A percentile compares a stretch with the other conserved stretches of the same genome.
Conservation (phyloP, 2,888 invertebrate genomes). For the Drosophila kuntzei region DNA sequence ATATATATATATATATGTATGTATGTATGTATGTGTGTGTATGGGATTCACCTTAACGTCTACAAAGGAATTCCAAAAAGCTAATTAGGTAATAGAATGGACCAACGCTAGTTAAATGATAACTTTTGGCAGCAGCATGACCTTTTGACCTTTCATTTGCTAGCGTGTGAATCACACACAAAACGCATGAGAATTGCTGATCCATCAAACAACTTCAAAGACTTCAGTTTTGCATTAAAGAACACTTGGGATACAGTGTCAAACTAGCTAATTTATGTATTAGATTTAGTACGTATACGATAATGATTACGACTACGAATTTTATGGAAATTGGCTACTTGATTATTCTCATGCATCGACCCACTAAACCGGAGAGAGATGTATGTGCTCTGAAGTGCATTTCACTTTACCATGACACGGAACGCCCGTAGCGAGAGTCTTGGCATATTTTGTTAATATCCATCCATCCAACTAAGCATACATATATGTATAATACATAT, state of each 20-base stretch:
- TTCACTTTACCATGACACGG: conserved; percentile 52
- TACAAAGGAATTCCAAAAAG: conserved; percentile 45
- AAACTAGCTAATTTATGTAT: conserved; percentile 47
- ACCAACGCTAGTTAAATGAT: conserved; percentile 27
- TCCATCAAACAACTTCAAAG: conserved; percentile 54
- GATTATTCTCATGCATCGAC: conserved; percentile 4
- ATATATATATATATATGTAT: too few species aligned
- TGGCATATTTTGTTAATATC: conserved; percentile 41
- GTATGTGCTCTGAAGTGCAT: conserved; percentile 47
- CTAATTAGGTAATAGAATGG: conserved; percentile 54
- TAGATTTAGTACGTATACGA: conserved; percentile 17
- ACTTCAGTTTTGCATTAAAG: conserved; percentile 17
- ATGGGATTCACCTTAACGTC: conserved; percentile 24
- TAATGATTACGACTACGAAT: neutral
- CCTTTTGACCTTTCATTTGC: conserved; percentile 42
- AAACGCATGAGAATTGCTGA: conserved; percentile 36
- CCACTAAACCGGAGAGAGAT: neutral
- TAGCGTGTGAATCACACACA: conserved; percentile 2
- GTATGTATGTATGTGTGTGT: neutral
- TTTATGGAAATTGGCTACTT: conserved; percentile 33
- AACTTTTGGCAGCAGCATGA: conserved; percentile 25
- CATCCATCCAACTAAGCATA: neutral
- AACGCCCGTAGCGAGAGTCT: conserved; percentile 58
- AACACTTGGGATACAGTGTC: conserved; percentile 17
- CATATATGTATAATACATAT: neutral